Base-by-base conservation (phyloP, 2,113 vertebrate species). In the Barbus barbus region DNA sequence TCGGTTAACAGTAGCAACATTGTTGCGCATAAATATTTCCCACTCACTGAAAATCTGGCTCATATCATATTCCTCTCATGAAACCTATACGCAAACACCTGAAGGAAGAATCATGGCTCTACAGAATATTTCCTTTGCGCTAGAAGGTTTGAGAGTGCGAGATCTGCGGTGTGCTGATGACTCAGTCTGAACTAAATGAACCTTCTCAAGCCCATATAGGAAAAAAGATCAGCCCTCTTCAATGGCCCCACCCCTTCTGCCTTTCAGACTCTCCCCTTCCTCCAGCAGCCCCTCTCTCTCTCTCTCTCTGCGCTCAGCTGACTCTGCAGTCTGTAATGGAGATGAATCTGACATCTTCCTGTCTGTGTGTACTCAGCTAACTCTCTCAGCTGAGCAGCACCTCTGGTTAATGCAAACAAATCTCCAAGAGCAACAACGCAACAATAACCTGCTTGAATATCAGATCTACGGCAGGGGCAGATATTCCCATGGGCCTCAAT, bases 291-390 rank as follows among this genome's bases (percentile, higher is more conserved):
- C 61, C n/a, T n/a, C n/a, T n/a, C n/a, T n/a, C n/a, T n/a, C 53
- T 3, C 18, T 14, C 65, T 16, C 26, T 51, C 78, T 31, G 24
- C 4, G 4, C 84, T 84, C 85, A 86, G 85, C 82, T 86, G 82
- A 86, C 85, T 86, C 67, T 74, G 67, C 85, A 69, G 44, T 86
- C 76, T 84, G 38, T 56, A 83, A 78, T 72, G 75, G 76, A 53
- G 71, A 58, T 83, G 67, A 77, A 71, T 86, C 38, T 84, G 85
- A 86, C 81, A 61, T 83, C 69, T 84, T 86, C 76, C 85, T 83
- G 85, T 86, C 85, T 83, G 82, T 80, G 85, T 86, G 76, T 80
- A 65, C 85, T 56, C 82, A 56, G 76, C 77, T 75, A 84, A 86
- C 58, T 9, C 85, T 61, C 51, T 31, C 78, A 77, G 72, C 78